These are phyloP conservation scores for Ferdinandea cuprea DNA, from an alignment of 2,888 invertebrate genomes.

Conservation along the genomic window DNA sequence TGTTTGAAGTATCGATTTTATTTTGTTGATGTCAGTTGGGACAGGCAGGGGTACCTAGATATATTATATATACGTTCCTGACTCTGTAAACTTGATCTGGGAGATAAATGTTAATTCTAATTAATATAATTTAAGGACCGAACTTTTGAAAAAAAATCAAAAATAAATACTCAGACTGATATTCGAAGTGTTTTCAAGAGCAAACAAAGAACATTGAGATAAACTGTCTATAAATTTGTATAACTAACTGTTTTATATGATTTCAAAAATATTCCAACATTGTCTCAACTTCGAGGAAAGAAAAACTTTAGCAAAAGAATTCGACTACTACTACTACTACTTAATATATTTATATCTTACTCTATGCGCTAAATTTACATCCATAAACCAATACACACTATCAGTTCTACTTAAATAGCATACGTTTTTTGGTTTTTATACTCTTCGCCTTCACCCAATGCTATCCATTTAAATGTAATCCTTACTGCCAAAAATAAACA, in stretches of 20 bases:
- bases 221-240: too few species aligned
- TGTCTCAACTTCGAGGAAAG: too few species aligned
- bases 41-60: background rate
- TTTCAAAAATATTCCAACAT: too few species aligned
- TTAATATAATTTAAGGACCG: too few species aligned
- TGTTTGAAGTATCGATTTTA: conserved; percentile 12
- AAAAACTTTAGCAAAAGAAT: background rate
- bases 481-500: conserved; percentile 69
- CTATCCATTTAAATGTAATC: conserved; percentile 70
- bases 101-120: background rate
- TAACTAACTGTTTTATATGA: too few species aligned
- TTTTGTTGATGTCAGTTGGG: conserved; percentile 6
- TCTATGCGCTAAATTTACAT: conserved; percentile 32
- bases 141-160: too few species aligned
- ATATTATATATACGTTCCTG: background rate
- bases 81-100: background rate
- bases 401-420: conserved; percentile 59
- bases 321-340: background rate
- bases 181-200: too few species aligned
- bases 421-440: conserved; percentile 37
- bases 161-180: too few species aligned
- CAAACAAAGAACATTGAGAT: too few species aligned
- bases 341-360: conserved; percentile 4
- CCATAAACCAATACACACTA: conserved; percentile 50
- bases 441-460: conserved; percentile 14